These are phyloP conservation scores for Lineus longissimus DNA, from an alignment of 1,140 invertebrate genomes.

Conservation along the genomic window DNA sequence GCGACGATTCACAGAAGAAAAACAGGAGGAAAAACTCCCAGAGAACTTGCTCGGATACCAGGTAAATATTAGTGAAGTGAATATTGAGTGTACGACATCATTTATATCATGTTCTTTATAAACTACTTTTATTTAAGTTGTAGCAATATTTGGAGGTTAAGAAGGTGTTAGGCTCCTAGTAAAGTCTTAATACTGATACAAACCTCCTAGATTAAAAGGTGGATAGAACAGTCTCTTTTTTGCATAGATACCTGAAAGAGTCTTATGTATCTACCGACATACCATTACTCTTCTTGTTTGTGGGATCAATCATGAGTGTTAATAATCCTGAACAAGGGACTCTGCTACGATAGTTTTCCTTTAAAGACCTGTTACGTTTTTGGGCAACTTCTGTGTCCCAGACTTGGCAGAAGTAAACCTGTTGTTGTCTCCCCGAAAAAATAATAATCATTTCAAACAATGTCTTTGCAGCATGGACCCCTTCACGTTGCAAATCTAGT, in stretches of 20 bases:
- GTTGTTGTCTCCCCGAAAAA: no score
- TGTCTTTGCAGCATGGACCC: conserved; percentile 46
- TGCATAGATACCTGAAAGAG: conserved; percentile 14
- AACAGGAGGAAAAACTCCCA: conserved; percentile 45
- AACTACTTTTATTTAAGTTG: no score
- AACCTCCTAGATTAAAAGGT: conserved; percentile 22
- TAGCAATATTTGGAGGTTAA: conserved; percentile 32
- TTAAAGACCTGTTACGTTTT: no score
- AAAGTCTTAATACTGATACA: conserved; percentile 26
- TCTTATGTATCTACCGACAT: conserved; percentile 25
- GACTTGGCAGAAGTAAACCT: not conserved
- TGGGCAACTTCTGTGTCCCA: not conserved
- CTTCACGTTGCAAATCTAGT: conserved; percentile 45
- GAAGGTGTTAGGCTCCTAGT: conserved; percentile 21
- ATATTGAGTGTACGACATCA: not conserved
- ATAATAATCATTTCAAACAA: no score
- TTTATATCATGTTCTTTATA: no score
- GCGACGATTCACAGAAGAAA: conserved; percentile 46
- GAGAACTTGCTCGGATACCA: conserved; percentile 50
- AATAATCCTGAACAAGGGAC: no score
- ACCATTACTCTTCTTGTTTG: no score
- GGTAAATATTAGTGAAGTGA: conserved; percentile 23
- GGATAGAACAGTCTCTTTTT: conserved; percentile 22
- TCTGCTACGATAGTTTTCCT: no score
- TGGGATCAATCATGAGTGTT: no score